A percentile compares a stretch with the other conserved stretches of the same genome.
phyloP scores from a whole-genome alignment of 2,113 vertebrate genomes.

The Otis tarda region DNA sequence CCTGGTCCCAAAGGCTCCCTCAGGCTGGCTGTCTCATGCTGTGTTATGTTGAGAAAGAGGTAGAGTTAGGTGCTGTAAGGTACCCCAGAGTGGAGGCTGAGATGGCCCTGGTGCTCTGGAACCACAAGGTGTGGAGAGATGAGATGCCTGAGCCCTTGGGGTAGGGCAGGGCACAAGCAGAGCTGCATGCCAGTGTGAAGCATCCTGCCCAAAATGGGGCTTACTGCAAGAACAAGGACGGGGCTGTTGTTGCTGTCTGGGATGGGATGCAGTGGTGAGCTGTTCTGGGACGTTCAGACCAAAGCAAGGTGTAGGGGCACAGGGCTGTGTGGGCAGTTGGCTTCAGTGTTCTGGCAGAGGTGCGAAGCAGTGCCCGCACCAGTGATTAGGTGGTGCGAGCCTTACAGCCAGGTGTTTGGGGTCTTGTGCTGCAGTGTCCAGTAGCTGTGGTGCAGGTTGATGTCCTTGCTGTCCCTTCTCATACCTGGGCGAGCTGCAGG shows the following conservation, averaged over 20 bases:
- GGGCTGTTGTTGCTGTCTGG: neutral
- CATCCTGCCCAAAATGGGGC: neutral
- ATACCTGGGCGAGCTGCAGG: accelerated
- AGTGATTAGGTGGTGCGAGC: accelerated
- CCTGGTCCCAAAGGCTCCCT: neutral
- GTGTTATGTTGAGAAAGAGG: conserved; percentile 31
- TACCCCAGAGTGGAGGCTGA: neutral
- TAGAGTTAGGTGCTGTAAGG: conserved; percentile 44
- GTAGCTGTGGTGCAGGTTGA: neutral
- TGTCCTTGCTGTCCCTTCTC: neutral
- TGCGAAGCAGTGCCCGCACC: neutral
- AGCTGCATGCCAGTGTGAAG: neutral
- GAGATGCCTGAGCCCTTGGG: neutral
- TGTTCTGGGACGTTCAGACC: accelerated
- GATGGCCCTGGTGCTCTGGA: neutral
- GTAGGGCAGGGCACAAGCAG: neutral
- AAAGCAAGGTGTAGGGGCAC: neutral
- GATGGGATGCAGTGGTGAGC: accelerated
- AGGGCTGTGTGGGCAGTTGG: neutral
- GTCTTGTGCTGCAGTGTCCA: neutral
- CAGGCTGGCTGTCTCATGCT: neutral
- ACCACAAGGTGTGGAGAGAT: neutral
- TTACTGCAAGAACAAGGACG: neutral
- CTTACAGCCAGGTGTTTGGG: accelerated
- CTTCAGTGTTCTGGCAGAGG: neutral